A percentile compares a stretch with the other conserved stretches of the same genome.
Evolutionary conservation across 2,888 invertebrate species (phyloP).

Genomic region (Aspidiotus destructor): DNA sequence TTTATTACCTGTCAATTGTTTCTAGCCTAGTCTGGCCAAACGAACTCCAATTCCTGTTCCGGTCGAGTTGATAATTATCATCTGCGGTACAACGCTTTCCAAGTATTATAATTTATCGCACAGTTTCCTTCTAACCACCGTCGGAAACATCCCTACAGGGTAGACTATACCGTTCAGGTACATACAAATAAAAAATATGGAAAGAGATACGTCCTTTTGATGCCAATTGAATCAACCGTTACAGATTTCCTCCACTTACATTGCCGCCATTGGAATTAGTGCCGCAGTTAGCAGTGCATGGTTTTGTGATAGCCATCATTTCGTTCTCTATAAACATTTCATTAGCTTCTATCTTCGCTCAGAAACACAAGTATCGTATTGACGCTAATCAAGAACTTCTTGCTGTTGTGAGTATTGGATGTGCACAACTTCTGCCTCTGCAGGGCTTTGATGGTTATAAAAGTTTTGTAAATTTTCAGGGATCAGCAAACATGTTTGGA

Average conservation of each 20-base stretch:
- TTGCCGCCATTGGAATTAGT: conserved; percentile 52
- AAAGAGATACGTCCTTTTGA: not conserved
- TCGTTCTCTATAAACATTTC: conserved; percentile 64
- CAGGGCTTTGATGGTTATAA: not conserved
- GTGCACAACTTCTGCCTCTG: too few species aligned
- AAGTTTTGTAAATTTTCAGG: conserved; percentile 39
- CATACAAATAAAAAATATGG: too few species aligned
- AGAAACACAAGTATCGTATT: conserved; percentile 56
- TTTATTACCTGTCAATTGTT: too few species aligned
- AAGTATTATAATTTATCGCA: conserved; percentile 47
- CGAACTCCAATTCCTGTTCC: conserved; percentile 64
- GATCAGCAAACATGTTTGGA: conserved; percentile 57
- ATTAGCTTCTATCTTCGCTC: conserved; percentile 64
- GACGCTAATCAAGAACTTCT: conserved; percentile 64
- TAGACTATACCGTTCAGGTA: conserved; percentile 43
- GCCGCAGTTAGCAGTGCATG: conserved; percentile 50
- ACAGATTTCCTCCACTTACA: conserved; percentile 52
- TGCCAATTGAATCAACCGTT: conserved; percentile 6
- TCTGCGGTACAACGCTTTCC: conserved; percentile 53
- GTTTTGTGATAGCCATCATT: conserved; percentile 58
- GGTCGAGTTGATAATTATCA: conserved; percentile 68
- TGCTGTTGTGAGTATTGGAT: conserved; percentile 45
- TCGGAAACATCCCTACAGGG: conserved; percentile 75
- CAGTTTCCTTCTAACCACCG: conserved; percentile 52
- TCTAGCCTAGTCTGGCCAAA: conserved; percentile 45